Evolutionary conservation across 2,888 invertebrate genomes (phyloP).

Genomic region (Halocaridina rubra): DNA sequence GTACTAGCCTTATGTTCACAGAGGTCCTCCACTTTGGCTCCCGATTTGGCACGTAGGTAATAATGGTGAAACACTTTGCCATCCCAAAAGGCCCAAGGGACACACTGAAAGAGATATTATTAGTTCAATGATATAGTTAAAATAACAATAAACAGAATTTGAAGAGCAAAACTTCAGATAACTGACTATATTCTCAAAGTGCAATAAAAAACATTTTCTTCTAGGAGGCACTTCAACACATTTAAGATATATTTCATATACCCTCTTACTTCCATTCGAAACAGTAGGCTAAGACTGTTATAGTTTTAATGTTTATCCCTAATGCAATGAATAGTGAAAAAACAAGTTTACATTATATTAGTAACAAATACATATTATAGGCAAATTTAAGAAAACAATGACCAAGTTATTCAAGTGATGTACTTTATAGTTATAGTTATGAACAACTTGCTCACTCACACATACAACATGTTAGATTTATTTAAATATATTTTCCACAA

Average conservation of each 20-base stretch:
- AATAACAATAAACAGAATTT: neutral
- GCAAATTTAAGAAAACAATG: neutral
- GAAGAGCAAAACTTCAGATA: neutral
- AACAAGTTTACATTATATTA: neutral
- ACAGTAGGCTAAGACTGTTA: no score
- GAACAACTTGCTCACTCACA: neutral
- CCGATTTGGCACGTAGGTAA: constrained; percentile 59
- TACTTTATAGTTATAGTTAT: neutral
- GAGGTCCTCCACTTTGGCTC: constrained; percentile 57
- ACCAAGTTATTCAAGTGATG: neutral
- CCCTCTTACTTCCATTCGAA: no score
- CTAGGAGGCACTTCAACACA: no score
- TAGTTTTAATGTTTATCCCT: no score
- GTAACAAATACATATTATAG: neutral
- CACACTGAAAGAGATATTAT: no score
- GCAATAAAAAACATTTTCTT: no score
- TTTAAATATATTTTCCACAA: neutral
- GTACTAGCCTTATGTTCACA: constrained; percentile 52
- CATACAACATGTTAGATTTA: neutral
- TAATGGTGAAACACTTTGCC: constrained; percentile 62
- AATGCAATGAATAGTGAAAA: neutral
- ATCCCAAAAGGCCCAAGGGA: constrained; percentile 63
- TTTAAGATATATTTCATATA: no score
- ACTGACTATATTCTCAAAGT: no score
- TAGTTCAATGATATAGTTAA: no score